These are phyloP conservation scores for Parambassis ranga DNA, from an alignment of 2,797 vertebrate genomes.

Conservation along the genomic window DNA sequence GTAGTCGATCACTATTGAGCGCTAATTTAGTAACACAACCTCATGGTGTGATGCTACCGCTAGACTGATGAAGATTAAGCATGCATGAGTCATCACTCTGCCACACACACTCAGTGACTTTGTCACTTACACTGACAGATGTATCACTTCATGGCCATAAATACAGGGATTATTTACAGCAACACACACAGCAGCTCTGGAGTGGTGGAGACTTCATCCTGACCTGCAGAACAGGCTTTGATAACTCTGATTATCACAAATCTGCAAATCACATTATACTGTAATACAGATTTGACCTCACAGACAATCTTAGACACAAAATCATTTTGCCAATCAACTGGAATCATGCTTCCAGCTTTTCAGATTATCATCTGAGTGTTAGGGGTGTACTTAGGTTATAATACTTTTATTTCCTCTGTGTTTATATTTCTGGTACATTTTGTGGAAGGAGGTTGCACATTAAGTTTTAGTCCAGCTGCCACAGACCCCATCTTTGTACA, in stretches of 20 bases:
- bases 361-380: no score
- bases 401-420: no score
- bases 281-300: no score
- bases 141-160: slow-evolving; percentile 53
- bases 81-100: slow-evolving; percentile 65
- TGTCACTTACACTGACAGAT: slow-evolving; percentile 49
- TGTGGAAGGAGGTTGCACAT: no score
- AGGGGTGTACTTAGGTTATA: no score
- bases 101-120: slow-evolving; percentile 31
- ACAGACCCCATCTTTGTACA: no score
- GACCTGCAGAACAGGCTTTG: slow-evolving; percentile 30
- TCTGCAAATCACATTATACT: slow-evolving; percentile 16
- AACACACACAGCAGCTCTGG: background rate
- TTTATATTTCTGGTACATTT: no score
- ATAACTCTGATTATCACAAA: slow-evolving; percentile 28
- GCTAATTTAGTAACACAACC: slow-evolving; percentile 70
- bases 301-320: no score
- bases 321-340: no score
- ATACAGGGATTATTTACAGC: slow-evolving; percentile 53
- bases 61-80: slow-evolving; percentile 69
- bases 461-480: no score
- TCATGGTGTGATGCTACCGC: slow-evolving; percentile 53
- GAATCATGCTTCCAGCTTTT: no score
- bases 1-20: slow-evolving; percentile 60
- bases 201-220: background rate